Conservation (phyloP, 2,888 invertebrate genomes). For the Rhopalosiphum nymphaeae region DNA sequence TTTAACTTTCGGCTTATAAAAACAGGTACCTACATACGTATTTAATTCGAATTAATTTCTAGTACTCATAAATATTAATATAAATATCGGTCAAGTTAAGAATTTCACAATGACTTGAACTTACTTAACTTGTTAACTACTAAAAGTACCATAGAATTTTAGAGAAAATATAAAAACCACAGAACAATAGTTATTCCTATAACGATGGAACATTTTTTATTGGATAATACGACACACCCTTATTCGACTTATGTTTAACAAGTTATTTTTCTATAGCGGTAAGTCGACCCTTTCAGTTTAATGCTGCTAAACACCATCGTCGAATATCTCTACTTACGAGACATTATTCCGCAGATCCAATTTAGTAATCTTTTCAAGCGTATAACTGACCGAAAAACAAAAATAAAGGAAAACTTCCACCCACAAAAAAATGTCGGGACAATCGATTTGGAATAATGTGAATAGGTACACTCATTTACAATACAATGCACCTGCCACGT, state of each 20-base stretch:
- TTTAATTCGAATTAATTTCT: background rate
- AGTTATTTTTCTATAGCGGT: background rate
- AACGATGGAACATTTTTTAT: background rate
- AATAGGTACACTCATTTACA: background rate
- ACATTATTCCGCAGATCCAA: slow-evolving; percentile 29
- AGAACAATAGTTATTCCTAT: background rate
- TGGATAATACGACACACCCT: background rate
- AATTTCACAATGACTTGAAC: background rate
- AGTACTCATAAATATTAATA: background rate
- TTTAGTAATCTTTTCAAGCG: slow-evolving; percentile 36
- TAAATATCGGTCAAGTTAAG: background rate
- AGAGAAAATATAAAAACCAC: background rate
- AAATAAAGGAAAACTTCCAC: background rate
- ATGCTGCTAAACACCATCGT: slow-evolving; percentile 22
- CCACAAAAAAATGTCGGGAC: slow-evolving; percentile 6
- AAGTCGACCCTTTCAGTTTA: background rate
- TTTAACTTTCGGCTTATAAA: background rate
- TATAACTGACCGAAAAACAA: slow-evolving; percentile 11
- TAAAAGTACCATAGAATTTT: background rate
- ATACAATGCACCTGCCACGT: background rate
- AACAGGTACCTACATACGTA: background rate
- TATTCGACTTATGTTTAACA: background rate
- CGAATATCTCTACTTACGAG: slow-evolving; percentile 32
- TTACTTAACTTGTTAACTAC: background rate
- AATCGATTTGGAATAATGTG: slow-evolving; percentile 20